These are phyloP conservation scores for Punctoribates punctum DNA, from an alignment of 2,888 invertebrate genomes.

Conservation along the genomic window DNA sequence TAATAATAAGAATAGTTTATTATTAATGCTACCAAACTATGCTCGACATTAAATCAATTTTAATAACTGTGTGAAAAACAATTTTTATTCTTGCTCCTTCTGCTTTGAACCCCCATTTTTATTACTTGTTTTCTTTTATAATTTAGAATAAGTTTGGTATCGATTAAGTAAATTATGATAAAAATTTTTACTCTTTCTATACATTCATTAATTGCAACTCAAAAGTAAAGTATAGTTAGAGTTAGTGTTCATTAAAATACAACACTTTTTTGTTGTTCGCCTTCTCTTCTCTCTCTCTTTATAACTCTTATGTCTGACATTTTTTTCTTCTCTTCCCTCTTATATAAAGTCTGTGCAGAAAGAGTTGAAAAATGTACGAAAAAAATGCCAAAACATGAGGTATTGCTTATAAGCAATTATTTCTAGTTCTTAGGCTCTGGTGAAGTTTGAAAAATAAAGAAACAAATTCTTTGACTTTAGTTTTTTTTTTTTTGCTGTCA, in stretches of 20 bases:
- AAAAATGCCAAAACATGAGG: neutral
- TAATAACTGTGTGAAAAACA: too few relatives aligned
- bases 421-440: constrained; percentile 27
- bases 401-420: constrained; percentile 23
- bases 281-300: neutral
- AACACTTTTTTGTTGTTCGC: constrained; percentile 19
- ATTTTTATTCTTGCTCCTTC: too few relatives aligned
- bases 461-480: too few relatives aligned
- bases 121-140: neutral
- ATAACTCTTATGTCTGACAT: neutral
- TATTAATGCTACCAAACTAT: too few relatives aligned
- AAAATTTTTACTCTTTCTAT: neutral
- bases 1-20: too few relatives aligned
- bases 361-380: neutral
- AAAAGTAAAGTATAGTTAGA: neutral
- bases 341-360: neutral
- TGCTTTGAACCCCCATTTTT: neutral
- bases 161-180: constrained; percentile 33
- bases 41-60: too few relatives aligned
- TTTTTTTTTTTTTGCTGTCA: neutral
- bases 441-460: neutral
- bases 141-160: neutral
- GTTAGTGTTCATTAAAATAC: constrained; percentile 29
- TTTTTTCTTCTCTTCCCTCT: neutral
- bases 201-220: constrained; percentile 14